phyloP scores from a whole-genome alignment of 2,888 invertebrate species.

The Drosophila dives region DNA sequence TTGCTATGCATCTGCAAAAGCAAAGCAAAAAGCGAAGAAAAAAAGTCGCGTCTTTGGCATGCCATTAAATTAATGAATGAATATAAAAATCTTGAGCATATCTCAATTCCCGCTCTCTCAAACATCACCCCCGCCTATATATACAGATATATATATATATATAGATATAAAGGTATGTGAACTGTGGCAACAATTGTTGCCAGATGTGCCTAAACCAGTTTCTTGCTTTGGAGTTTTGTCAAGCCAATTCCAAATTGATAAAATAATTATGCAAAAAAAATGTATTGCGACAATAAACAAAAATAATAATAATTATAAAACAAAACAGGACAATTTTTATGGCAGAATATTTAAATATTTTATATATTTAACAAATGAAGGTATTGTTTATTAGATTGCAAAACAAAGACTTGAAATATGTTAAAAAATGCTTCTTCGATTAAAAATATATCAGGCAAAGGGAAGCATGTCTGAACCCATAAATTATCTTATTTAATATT shows the following conservation, averaged over 20 bases:
- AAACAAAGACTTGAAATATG: background rate
- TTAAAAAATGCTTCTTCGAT: slow-evolving; percentile 7
- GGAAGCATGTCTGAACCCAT: background rate
- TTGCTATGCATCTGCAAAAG: slow-evolving; percentile 59
- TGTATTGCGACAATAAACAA: slow-evolving; percentile 31
- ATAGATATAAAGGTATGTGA: slow-evolving; percentile 26
- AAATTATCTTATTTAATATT: background rate
- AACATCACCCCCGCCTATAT: slow-evolving; percentile 28
- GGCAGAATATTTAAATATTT: slow-evolving; percentile 61
- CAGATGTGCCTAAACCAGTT: slow-evolving; percentile 65
- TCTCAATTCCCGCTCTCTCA: background rate
- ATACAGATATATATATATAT: background rate
- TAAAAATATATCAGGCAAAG: background rate
- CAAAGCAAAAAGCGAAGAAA: slow-evolving; percentile 10
- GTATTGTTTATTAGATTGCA: slow-evolving; percentile 27
- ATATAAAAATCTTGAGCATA: slow-evolving; percentile 43
- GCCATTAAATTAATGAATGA: slow-evolving; percentile 68
- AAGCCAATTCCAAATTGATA: slow-evolving; percentile 69
- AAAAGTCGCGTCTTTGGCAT: slow-evolving; percentile 32
- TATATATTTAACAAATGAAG: slow-evolving; percentile 39
- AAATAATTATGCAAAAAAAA: slow-evolving; percentile 62
- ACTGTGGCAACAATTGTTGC: slow-evolving; percentile 64
- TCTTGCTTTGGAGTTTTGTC: slow-evolving; percentile 41
- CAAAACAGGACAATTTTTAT: slow-evolving; percentile 8
- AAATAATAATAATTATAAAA: background rate